Evolutionary conservation across 2,113 vertebrate species (phyloP).

Genomic region (Hystrix brachyura): DNA sequence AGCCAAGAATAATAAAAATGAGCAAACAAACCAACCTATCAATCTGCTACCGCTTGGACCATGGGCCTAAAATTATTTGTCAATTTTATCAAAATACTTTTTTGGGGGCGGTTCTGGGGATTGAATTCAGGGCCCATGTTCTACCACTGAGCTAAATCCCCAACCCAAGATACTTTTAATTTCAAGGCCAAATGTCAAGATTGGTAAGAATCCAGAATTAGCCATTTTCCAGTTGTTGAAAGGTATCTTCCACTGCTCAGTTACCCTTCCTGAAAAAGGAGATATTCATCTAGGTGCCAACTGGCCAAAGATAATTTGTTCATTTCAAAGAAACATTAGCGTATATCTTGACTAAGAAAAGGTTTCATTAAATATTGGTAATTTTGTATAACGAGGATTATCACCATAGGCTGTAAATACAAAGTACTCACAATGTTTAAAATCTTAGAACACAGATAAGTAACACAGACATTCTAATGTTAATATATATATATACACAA

Average conservation of each 20-base stretch:
- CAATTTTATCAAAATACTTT: background rate
- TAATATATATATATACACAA: background rate
- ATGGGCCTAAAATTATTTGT: background rate
- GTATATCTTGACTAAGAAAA: constrained; percentile 5
- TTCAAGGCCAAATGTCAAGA: constrained; percentile 2
- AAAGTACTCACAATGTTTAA: constrained; percentile 3
- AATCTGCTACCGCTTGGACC: background rate
- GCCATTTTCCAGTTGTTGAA: background rate
- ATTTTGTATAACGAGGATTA: background rate
- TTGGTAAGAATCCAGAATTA: background rate
- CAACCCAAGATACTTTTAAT: background rate
- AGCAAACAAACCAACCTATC: no score
- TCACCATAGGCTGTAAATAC: background rate
- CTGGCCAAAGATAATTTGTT: background rate
- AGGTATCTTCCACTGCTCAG: constrained; percentile 26
- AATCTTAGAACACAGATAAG: background rate
- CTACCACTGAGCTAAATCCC: no score
- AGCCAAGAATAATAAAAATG: background rate
- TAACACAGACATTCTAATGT: background rate
- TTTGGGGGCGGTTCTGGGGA: background rate
- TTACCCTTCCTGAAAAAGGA: constrained; percentile 34
- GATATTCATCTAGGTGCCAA: background rate
- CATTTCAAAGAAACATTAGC: background rate
- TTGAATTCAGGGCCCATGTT: no score
- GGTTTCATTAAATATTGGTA: background rate